Conservation (phyloP, 2,888 invertebrate genomes). For the Aspidiotus rigidus region DNA sequence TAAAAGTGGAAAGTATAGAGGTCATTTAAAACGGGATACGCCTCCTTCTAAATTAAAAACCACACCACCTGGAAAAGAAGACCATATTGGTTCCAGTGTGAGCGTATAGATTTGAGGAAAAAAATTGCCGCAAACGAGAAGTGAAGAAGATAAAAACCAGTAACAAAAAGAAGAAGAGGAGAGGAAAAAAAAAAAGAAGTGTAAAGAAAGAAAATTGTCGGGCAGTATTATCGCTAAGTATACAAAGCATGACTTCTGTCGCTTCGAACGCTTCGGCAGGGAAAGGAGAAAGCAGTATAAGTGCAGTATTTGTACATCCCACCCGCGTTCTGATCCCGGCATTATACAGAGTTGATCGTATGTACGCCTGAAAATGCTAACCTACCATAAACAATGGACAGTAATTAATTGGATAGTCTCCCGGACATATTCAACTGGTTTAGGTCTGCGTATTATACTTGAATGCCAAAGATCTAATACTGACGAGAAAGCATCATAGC, state of each 20-base stretch:
- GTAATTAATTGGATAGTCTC: no score
- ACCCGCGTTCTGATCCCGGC: no score
- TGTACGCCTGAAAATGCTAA: no score
- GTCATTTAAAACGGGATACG: slow-evolving; percentile 33
- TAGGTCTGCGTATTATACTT: no score
- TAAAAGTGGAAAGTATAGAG: slow-evolving; percentile 34
- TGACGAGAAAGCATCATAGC: no score
- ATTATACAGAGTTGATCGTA: no score
- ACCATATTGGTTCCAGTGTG: slow-evolving; percentile 29
- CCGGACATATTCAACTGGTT: no score
- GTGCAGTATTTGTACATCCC: no score
- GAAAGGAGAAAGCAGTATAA: no score
- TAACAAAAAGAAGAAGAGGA: slow-evolving; percentile 1
- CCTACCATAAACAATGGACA: no score
- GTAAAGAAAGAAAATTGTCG: not conserved
- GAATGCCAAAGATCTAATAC: no score
- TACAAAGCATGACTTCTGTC: not conserved
- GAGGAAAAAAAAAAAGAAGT: not conserved
- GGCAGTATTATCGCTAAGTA: not conserved
- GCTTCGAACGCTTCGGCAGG: no score
- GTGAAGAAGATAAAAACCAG: not conserved
- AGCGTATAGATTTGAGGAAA: slow-evolving; percentile 2
- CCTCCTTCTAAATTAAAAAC: slow-evolving; percentile 34
- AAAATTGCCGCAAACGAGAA: not conserved
- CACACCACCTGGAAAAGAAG: slow-evolving; percentile 30